These are phyloP conservation scores for Psilopsiagon aymara DNA, from an alignment of 2,113 vertebrate genomes.

Conservation along the genomic window DNA sequence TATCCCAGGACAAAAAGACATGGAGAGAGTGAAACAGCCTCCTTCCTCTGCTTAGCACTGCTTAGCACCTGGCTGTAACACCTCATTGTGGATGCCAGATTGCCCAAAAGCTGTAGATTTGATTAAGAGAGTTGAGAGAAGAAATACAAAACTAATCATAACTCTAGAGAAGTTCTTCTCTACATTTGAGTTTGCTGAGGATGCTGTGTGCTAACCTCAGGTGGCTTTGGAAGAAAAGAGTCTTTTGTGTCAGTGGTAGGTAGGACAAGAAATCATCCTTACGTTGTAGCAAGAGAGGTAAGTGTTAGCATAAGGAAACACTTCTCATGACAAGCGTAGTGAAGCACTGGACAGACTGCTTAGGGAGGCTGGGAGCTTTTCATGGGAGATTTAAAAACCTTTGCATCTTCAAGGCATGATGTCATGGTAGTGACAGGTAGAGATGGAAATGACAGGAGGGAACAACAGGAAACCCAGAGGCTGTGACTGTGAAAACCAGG, in stretches of 20 bases:
- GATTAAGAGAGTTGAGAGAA: neutral
- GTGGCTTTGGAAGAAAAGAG: neutral
- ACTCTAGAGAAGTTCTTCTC: neutral
- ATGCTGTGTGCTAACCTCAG: neutral
- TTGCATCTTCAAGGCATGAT: neutral
- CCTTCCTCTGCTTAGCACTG: neutral
- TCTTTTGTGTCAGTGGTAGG: neutral
- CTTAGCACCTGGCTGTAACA: neutral
- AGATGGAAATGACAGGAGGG: neutral
- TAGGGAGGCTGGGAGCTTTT: neutral
- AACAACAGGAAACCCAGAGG: neutral
- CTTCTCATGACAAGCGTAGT: neutral
- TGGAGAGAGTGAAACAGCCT: neutral
- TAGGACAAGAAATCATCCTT: neutral
- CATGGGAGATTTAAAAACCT: neutral
- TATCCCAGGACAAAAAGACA: neutral
- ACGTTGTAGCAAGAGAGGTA: neutral
- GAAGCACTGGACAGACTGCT: neutral
- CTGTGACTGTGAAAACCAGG: neutral
- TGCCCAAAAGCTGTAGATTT: neutral
- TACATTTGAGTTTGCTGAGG: neutral
- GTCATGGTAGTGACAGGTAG: neutral
- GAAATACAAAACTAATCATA: neutral
- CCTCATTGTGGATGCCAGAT: neutral
- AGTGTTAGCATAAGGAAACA: neutral